Conservation (phyloP, 2,888 invertebrate species). For the Orthosia incerta region DNA sequence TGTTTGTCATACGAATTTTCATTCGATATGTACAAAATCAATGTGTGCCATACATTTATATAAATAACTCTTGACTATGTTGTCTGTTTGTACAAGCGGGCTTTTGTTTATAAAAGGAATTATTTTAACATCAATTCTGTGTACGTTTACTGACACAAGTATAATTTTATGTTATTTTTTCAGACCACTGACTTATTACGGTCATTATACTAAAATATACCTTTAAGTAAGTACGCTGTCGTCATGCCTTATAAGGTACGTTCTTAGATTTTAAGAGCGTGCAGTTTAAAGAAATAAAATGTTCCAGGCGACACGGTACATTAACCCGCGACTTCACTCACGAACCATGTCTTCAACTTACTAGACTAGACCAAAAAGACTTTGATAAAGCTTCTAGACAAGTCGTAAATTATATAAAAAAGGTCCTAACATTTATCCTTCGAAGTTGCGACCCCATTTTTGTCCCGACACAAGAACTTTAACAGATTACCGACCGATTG, state of each 20-base stretch:
- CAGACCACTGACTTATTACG: conserved; percentile 1
- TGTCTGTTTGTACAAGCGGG: conserved; percentile 13
- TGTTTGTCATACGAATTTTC: conserved; percentile 39
- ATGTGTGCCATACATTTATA: conserved; percentile 34
- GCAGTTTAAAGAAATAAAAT: conserved; percentile 58
- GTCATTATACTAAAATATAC: neutral
- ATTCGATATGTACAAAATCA: conserved; percentile 34
- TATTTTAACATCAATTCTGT: conserved; percentile 23
- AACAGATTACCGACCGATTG: conserved; percentile 52
- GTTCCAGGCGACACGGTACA: conserved; percentile 61
- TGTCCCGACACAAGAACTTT: conserved; percentile 50
- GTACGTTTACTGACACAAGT: neutral
- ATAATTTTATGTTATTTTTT: conserved; percentile 26
- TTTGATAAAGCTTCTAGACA: conserved; percentile 59
- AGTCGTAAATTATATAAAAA: conserved; percentile 64
- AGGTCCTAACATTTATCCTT: conserved; percentile 62
- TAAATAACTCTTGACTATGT: conserved; percentile 15
- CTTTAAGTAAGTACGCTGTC: neutral
- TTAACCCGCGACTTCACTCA: conserved; percentile 63
- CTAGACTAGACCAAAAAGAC: conserved; percentile 56
- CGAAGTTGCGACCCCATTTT: conserved; percentile 54
- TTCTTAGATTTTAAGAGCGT: conserved; percentile 41
- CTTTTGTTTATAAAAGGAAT: conserved; percentile 38
- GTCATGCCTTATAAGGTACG: conserved; percentile 46
- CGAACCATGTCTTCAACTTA: conserved; percentile 55